These are phyloP conservation scores for Drosophila sp. DNA, from an alignment of 1,140 invertebrate genomes.

Conservation along the genomic window DNA sequence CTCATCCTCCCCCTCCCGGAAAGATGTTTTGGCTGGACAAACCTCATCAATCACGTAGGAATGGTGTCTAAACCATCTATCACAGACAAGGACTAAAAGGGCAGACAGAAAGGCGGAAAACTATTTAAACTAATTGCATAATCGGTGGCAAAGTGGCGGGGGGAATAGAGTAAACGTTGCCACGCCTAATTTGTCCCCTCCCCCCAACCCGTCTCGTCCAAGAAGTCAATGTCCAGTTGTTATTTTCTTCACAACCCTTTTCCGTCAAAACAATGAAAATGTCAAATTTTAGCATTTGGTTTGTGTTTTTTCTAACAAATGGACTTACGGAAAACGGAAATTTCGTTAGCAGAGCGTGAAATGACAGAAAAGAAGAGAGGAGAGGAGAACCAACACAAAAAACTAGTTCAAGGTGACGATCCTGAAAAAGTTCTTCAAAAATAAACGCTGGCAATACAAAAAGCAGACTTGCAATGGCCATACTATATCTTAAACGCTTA, in stretches of 20 bases:
- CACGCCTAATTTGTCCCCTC: constrained; percentile 46
- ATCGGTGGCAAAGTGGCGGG: constrained; percentile 1
- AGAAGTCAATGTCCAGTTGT: neutral
- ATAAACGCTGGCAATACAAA: too few species aligned
- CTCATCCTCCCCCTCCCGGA: too few species aligned
- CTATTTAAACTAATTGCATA: constrained; percentile 69
- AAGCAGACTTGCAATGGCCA: too few species aligned
- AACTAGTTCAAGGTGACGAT: neutral
- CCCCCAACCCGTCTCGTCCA: too few species aligned
- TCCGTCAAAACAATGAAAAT: constrained; percentile 50
- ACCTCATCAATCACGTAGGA: constrained; percentile 54
- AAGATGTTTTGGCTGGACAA: neutral
- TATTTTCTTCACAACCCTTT: constrained; percentile 51
- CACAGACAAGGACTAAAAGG: constrained; percentile 29
- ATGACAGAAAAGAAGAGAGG: neutral
- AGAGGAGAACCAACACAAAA: neutral
- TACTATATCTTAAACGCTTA: too few species aligned
- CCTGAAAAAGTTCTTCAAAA: neutral
- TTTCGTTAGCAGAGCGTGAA: constrained; percentile 42
- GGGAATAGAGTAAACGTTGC: constrained; percentile 10
- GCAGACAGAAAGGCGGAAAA: constrained; percentile 29
- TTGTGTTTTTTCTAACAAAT: constrained; percentile 70
- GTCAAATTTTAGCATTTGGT: constrained; percentile 46
- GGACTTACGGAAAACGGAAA: constrained; percentile 53
- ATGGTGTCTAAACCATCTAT: constrained; percentile 57